Percentiles rank a stretch among this genome's conserved stretches.
Conservation (phyloP, 2,797 vertebrate species). For the Loriculus beryllinus region DNA sequence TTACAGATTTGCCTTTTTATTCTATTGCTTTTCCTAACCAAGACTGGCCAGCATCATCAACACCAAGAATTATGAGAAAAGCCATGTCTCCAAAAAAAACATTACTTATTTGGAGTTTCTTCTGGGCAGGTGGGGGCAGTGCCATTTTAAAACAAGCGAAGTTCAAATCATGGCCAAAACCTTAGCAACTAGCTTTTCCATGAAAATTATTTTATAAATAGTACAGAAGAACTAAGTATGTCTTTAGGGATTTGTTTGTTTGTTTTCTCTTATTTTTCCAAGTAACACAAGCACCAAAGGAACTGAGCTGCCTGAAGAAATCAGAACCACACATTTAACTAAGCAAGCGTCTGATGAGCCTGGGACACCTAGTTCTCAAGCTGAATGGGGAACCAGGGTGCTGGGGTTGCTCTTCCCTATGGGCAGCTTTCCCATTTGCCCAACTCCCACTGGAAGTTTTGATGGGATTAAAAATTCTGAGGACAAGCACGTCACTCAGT, state of each 20-base stretch:
- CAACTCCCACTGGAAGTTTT: neutral
- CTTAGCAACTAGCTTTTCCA: neutral
- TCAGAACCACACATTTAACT: neutral
- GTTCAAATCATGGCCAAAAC: neutral
- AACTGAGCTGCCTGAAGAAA: neutral
- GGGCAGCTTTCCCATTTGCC: neutral
- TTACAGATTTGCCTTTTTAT: neutral
- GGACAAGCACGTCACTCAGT: neutral
- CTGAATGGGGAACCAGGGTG: neutral
- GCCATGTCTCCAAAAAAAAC: neutral
- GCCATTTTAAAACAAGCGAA: neutral
- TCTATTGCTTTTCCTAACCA: neutral
- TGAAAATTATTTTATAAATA: neutral
- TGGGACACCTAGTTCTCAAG: neutral
- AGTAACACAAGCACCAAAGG: neutral
- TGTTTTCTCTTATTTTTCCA: neutral
- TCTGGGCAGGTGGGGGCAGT: neutral
- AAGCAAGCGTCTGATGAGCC: neutral
- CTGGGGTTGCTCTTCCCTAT: neutral
- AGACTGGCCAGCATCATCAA: neutral
- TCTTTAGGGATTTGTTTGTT: neutral
- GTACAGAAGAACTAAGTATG: neutral
- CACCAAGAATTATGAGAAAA: neutral
- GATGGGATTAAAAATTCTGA: neutral
- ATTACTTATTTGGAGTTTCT: accelerated